Base-by-base conservation (phyloP, 2,888 invertebrate genomes). In the Schrankia costaestrigalis region DNA sequence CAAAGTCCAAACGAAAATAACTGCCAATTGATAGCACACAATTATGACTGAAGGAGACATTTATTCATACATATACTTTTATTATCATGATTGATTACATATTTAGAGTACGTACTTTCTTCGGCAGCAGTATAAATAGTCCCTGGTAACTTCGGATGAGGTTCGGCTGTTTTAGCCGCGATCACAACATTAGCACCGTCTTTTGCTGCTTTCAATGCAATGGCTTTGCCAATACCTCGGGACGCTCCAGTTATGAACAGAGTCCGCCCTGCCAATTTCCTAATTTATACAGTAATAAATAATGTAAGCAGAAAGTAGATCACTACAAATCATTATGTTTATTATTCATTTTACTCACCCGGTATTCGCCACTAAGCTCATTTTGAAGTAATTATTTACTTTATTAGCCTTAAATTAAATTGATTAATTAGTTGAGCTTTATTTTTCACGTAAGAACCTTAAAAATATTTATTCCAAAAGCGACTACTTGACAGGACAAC, bases 241-340 rank as follows among this genome's bases (percentile, higher is more conserved):
- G 97, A 97, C 9, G 97, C 98, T 25, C 99, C 99, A 14, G 98
- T 97, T 50, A 99, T 96, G 66, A 98, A 97, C 34, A 97, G 83
- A 1, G 98, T 98, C 52, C 93, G 93, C 1, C 98, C 98, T 48
- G 95, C 95, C 46, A 91, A 73, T 76, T 90, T 89, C 57, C 89
- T 89, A 53, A 57, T 50, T 48, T 34, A 42, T 11, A 72, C 46
- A 61, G 29, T 8, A 40, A 48, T 35, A 44, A 23, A 11, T 11
- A 52, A 53, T 40, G 41, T 41, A 47, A 23, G 34, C 44, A 50
- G 40, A 46, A 43, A 48, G 43, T 43, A 26, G 50, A 37, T 31
- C 38, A 52, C 19, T 38, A 25, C 2, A 11, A 32, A 36, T 30
- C 31, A 22, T 14, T 22, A 31, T 10, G 11, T 19, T 29, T 10